Evolutionary conservation across 2,888 invertebrate genomes (phyloP).

Genomic region (Habroteleia sp.): DNA sequence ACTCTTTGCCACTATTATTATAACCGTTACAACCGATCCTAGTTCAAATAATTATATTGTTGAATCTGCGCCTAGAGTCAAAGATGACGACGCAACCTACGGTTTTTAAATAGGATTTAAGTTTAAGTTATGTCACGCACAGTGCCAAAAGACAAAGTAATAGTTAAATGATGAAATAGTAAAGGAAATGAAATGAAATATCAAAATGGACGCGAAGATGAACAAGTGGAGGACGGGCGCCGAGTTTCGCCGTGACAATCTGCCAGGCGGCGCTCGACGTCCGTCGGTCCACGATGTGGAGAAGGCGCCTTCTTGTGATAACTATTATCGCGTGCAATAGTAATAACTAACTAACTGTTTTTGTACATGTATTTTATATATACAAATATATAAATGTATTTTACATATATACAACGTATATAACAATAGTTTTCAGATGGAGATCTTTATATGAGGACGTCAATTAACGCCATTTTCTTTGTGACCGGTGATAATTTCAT

Average conservation of each 20-base stretch:
- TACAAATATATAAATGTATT: conserved; percentile 62
- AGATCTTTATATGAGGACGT: conserved; percentile 55
- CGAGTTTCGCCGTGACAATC: neutral
- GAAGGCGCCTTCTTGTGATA: conserved; percentile 61
- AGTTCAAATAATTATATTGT: conserved; percentile 67
- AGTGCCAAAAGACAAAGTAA: conserved; percentile 71
- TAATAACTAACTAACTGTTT: conserved; percentile 49
- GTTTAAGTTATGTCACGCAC: conserved; percentile 69
- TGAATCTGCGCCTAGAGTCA: conserved; percentile 72
- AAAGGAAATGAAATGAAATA: conserved; percentile 30
- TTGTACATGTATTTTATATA: conserved; percentile 63
- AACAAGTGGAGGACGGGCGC: conserved; percentile 9
- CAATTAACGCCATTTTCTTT: conserved; percentile 60
- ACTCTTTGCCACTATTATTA: conserved; percentile 48
- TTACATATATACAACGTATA: conserved; percentile 59
- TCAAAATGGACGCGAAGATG: conserved; percentile 10
- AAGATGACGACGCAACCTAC: conserved; percentile 66
- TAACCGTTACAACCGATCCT: conserved; percentile 63
- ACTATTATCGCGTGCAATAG: conserved; percentile 63
- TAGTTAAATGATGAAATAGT: conserved; percentile 44
- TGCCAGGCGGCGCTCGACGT: conserved; percentile 27
- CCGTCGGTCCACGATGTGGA: conserved; percentile 38
- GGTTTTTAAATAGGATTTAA: conserved; percentile 67
- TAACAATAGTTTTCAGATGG: conserved; percentile 58
- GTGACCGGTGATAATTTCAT: conserved; percentile 59